Base-by-base conservation (phyloP, 2,888 invertebrate genomes). In the Dioctria rufipes region DNA sequence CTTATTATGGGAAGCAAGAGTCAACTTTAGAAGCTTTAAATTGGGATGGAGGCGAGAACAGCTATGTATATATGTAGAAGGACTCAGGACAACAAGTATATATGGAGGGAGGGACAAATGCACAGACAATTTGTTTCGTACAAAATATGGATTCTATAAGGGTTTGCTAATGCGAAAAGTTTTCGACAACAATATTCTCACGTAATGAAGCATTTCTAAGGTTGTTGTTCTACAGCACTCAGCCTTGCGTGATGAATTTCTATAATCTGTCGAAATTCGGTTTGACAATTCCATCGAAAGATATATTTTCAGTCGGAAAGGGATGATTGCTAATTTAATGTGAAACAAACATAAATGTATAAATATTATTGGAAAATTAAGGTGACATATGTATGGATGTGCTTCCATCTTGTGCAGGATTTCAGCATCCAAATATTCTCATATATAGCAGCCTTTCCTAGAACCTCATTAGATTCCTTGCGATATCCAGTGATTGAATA, bases 1-100 rank as follows among this genome's bases (percentile, higher is more conserved):
- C 42, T 73, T 54, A 54, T 46, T 46, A 54, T 73, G 40, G 40
- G 73, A 40, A 69, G 49, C 49, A 69, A 51, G 37, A 49, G n/a
- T 13, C 25, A 51, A 42, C 69, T 51, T 51, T 69, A 43, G 67
- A 42, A 25, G 42, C 49, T 8, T 6, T 51, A 40, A 11, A 25
- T 5, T 39, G 25, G 39, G 61, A 1, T 25, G 25, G 25, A 25
- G 25, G 37, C 4, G 39, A 37, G 37, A 37, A 5, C n/a, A 25
- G 8, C 4, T 39, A 25, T 2, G 5, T 5, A 60, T 8, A 4
- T 4, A n/a, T n/a, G n/a, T n/a, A 39, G 3, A 5, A 61, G 39
- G 37, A 60, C 25, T 5, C 37, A 61, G 6, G 4, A 4, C 61
- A 61, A n/a, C 6, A 39, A 61, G 37, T 8, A 61, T 8, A 11